Conservation (phyloP, 2,797 vertebrate genomes). For the Diceros bicornis region DNA sequence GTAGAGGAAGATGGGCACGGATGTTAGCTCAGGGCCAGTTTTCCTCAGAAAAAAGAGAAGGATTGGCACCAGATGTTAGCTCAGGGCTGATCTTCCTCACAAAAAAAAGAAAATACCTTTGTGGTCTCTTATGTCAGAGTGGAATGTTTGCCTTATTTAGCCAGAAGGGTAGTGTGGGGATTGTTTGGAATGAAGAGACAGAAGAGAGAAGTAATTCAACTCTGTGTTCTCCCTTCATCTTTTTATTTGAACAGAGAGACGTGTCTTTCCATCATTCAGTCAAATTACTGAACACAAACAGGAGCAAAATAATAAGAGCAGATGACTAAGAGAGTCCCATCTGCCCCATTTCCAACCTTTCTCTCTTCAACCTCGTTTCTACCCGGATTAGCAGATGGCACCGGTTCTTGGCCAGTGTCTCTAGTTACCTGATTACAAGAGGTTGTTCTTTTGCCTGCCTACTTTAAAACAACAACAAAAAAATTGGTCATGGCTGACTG, state of each 20-base stretch:
- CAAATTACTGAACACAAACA: conserved; percentile 28
- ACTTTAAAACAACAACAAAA: conserved; percentile 53
- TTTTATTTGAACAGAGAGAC: conserved; percentile 21
- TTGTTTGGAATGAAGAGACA: background rate
- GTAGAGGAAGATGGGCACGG: too few species aligned
- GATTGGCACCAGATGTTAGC: too few species aligned
- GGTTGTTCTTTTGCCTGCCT: conserved; percentile 66
- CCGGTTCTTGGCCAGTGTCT: conserved; percentile 55
- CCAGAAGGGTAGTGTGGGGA: background rate
- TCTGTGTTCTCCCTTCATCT: background rate
- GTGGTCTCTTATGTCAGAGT: background rate
- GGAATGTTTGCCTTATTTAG: background rate
- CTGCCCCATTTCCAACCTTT: conserved; percentile 57
- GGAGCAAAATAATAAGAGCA: conserved; percentile 52
- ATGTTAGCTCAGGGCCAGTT: too few species aligned
- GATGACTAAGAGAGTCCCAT: conserved; percentile 56
- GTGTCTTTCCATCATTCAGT: conserved; percentile 33
- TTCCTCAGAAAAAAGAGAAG: too few species aligned
- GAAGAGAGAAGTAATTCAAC: background rate
- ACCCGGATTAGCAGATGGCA: conserved; percentile 64
- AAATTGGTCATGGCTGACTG: background rate
- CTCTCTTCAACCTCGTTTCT: conserved; percentile 13
- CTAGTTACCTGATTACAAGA: conserved; percentile 18
- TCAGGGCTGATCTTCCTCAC: too few species aligned
- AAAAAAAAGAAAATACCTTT: background rate